These are phyloP conservation scores for Anarhynchus alexandrinus DNA, from an alignment of 2,113 vertebrate species.

Conservation along the genomic window DNA sequence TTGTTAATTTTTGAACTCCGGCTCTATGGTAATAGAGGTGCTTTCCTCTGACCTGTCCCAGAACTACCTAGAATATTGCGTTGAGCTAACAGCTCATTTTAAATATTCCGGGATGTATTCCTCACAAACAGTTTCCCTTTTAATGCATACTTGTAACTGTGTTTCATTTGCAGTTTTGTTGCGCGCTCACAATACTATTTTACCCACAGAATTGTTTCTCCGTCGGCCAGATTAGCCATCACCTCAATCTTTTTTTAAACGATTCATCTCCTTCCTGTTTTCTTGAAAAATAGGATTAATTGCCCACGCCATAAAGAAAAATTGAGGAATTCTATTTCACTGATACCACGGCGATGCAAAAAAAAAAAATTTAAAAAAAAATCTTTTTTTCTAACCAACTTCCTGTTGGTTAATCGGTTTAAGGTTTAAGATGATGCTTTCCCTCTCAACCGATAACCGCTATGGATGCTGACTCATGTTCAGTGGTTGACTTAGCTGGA, in stretches of 20 bases:
- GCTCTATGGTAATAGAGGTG: not conserved
- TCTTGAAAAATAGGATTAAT: not conserved
- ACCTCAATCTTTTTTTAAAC: not conserved
- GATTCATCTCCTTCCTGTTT: not conserved
- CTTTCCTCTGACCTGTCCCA: not conserved
- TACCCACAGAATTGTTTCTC: not conserved
- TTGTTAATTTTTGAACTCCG: not conserved
- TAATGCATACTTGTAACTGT: not conserved
- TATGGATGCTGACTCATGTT: accelerated
- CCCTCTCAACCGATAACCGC: not conserved
- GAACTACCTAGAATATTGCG: not conserved
- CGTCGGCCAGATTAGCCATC: not conserved
- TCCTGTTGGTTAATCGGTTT: not conserved
- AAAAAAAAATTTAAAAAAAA: not conserved
- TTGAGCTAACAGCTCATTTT: not conserved
- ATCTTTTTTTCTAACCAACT: not conserved
- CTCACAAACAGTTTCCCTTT: not conserved
- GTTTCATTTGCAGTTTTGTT: not conserved
- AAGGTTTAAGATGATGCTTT: not conserved
- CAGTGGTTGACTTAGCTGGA: not conserved
- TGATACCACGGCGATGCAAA: not conserved
- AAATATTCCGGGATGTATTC: not conserved
- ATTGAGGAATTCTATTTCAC: not conserved
- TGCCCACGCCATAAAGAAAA: not conserved
- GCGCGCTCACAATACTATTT: not conserved